phyloP scores from a whole-genome alignment of 2,113 vertebrate species.

The Salvelinus alpinus region DNA sequence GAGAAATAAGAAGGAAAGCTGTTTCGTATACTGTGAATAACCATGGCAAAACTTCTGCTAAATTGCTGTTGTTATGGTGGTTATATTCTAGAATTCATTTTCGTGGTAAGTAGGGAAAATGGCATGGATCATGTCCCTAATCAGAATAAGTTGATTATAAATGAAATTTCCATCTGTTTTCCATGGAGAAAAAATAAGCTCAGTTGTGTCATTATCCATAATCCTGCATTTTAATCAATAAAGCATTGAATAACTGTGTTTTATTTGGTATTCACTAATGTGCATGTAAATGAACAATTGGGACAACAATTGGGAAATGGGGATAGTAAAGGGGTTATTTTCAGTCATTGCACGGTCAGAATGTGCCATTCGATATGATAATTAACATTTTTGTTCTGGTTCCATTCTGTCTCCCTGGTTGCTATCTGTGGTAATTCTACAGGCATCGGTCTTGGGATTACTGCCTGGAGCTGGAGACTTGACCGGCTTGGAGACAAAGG shows the following conservation, averaged over 20 bases:
- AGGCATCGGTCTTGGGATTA: slow-evolving; percentile 16
- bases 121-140: slow-evolving; percentile 26
- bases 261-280: not conserved
- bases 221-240: too few relatives aligned
- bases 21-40: not conserved
- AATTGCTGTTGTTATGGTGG: not conserved
- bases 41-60: not conserved
- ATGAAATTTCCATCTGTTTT: slow-evolving; percentile 42
- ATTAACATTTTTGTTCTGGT: slow-evolving; percentile 2
- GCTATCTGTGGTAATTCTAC: slow-evolving; percentile 33
- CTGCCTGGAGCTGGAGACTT: slow-evolving; percentile 9
- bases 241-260: too few relatives aligned
- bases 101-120: slow-evolving; percentile 10
- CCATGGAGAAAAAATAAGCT: not conserved
- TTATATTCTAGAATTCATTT: not conserved
- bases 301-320: not conserved
- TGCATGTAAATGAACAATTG: not conserved
- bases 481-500: slow-evolving; percentile 16
- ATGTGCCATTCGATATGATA: slow-evolving; percentile 10
- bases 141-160: slow-evolving; percentile 33
- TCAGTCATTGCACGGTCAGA: slow-evolving; percentile 4
- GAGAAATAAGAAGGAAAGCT: not conserved
- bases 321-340: not conserved
- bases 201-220: too few relatives aligned
- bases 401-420: slow-evolving; percentile 13